A percentile compares a stretch with the other conserved stretches of the same genome.
phyloP scores from a whole-genome alignment of 2,888 invertebrate genomes.

The Heterodera filipjevi region DNA sequence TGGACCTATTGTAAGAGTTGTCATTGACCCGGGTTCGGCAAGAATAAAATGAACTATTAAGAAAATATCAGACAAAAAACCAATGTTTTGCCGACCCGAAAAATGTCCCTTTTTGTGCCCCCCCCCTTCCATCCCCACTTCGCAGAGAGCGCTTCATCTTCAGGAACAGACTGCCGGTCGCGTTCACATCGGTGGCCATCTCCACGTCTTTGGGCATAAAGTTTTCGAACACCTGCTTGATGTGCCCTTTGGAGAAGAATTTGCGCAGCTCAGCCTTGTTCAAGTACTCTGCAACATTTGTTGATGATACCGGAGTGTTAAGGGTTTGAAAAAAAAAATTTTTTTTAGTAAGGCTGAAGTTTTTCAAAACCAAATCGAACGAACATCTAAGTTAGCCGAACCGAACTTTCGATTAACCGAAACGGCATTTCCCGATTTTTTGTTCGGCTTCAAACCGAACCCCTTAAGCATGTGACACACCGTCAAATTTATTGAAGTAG shows the following conservation, averaged over 20 bases:
- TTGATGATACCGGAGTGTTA: too few relatives aligned
- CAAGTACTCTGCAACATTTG: not conserved
- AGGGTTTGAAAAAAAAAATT: not conserved
- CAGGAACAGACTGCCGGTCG: conserved; percentile 29
- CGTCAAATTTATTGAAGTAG: conserved; percentile 27
- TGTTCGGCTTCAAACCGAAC: too few relatives aligned
- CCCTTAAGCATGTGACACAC: not conserved
- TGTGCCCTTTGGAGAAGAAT: conserved; percentile 32
- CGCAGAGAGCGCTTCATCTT: conserved; percentile 23
- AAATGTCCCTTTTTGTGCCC: too few relatives aligned
- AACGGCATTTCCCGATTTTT: too few relatives aligned
- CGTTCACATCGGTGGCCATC: conserved; percentile 30
- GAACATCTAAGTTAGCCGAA: too few relatives aligned
- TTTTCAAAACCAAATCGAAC: too few relatives aligned
- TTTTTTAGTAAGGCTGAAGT: too few relatives aligned
- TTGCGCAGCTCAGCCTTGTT: conserved; percentile 21
- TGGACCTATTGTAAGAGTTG: too few relatives aligned
- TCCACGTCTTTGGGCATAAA: conserved; percentile 33
- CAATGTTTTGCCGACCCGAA: not conserved
- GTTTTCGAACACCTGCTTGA: conserved; percentile 34
- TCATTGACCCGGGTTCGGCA: too few relatives aligned
- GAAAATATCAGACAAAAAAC: too few relatives aligned
- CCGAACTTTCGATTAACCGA: not conserved
- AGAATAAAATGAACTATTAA: too few relatives aligned
- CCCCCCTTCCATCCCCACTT: too few relatives aligned